Conservation (phyloP, 1,140 invertebrate genomes). For the Panagrolaimus sp. region DNA sequence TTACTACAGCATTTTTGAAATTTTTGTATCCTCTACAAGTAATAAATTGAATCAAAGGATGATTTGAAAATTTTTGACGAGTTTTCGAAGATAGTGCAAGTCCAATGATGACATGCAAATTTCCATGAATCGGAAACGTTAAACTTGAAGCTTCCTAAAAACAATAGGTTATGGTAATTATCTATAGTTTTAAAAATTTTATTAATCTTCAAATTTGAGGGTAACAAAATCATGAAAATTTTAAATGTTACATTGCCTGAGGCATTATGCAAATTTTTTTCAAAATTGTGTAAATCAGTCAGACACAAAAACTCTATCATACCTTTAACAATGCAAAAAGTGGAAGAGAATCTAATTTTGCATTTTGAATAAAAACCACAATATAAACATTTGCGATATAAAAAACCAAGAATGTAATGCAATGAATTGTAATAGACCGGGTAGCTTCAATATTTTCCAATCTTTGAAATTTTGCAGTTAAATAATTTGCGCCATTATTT, state of each 20-base stretch:
- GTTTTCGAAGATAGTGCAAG: too few relatives aligned
- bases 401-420: not conserved
- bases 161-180: not conserved
- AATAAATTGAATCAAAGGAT: too few relatives aligned
- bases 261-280: too few relatives aligned
- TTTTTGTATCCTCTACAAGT: too few relatives aligned
- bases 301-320: not conserved
- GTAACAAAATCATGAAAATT: not conserved
- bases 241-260: too few relatives aligned
- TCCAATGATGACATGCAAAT: not conserved
- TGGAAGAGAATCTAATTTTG: not conserved
- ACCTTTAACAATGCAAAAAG: conserved; percentile 1
- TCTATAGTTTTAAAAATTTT: too few relatives aligned
- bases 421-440: not conserved
- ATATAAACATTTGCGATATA: not conserved
- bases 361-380: not conserved
- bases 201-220: too few relatives aligned
- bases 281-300: too few relatives aligned
- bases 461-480: not conserved
- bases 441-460: conserved; percentile 10
- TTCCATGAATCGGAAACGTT: not conserved
- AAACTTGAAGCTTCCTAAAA: conserved; percentile 8
- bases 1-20: too few relatives aligned
- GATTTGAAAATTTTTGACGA: too few relatives aligned
- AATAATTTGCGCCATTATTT: not conserved